Evolutionary conservation across 92 coral and sea anemone species (phyloP), one percentile per base, ranked within the genome.

Genomic region (Isaurus tuberculatus): DNA sequence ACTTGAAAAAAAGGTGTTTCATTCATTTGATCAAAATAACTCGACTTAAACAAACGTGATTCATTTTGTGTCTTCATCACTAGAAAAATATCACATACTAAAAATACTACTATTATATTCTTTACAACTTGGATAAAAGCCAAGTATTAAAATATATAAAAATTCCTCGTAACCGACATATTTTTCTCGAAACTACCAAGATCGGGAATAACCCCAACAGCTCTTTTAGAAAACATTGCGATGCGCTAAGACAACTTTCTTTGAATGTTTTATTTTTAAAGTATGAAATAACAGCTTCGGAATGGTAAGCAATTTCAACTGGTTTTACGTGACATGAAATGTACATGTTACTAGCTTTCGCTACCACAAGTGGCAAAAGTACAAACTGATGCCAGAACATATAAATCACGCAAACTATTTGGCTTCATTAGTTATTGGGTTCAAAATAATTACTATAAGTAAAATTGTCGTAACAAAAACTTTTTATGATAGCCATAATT

Each of bases 321-420:
- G 63, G 20, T 55, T 55, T 55, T 55, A 55, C 63, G 63, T 55
- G 63, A 55, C 63, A 55, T 16, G 63, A 17, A 55, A 55, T 17
- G 63, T 17, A 55, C 63, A 3, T 55, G 63, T 55, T 17, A 17
- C 63, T 44, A 4, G 63, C 22, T 8, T 55, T 22, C 25, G 63
- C 25, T 22, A 55, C n/a, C n/a, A n/a, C n/a, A n/a, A n/a, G n/a
- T 22, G 1, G 20, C 17, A 14, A 26, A 29, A 7, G 69, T 26
- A 63, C 63, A 63, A n/a, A 20, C 22, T 20, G 29, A 8, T 29
- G 34, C 29, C 36, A 13, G 15, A 63, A 25, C 8, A 2, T 8
- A 13, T 26, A 10, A 6, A 63, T 63, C 69, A 63, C 69, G 16
- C 34, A 8, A 63, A 63, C 17, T 63, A 26, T 29, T 9, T 29